phyloP scores from a whole-genome alignment of 2,797 vertebrate genomes.

The Vireo griseus region DNA sequence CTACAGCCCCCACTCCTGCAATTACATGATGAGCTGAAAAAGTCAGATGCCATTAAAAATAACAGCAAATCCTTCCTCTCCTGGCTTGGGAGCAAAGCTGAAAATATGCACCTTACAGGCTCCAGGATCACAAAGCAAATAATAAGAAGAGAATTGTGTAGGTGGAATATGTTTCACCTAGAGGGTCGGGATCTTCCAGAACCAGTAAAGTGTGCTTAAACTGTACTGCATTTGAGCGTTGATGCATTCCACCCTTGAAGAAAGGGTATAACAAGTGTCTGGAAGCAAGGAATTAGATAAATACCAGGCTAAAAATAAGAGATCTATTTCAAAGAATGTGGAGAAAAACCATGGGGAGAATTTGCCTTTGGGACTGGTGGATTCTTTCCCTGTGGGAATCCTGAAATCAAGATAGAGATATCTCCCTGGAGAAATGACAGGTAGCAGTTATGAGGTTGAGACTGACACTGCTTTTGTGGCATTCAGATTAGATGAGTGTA shows the following conservation, averaged over 20 bases:
- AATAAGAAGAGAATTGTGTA: slow-evolving; percentile 13
- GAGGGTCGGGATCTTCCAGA: not conserved
- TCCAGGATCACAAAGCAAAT: slow-evolving; percentile 20
- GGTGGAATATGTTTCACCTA: slow-evolving; percentile 14
- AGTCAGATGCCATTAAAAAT: slow-evolving; percentile 31
- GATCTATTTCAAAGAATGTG: not conserved
- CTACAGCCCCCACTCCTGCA: not conserved
- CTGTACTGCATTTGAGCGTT: not conserved
- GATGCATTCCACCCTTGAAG: not conserved
- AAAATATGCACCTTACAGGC: not conserved
- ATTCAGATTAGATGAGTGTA: not conserved
- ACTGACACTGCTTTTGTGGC: not conserved
- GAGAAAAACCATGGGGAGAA: not conserved
- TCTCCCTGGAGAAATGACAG: not conserved
- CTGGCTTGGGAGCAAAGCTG: not conserved
- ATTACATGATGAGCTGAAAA: not conserved
- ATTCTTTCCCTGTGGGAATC: not conserved
- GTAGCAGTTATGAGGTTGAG: not conserved
- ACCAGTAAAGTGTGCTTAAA: slow-evolving; percentile 22
- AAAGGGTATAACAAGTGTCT: not conserved
- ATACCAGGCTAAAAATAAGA: not conserved
- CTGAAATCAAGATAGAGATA: not conserved
- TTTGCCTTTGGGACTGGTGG: not conserved
- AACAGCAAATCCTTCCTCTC: slow-evolving; percentile 1
- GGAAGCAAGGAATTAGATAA: not conserved